phyloP scores from a whole-genome alignment of 2,113 vertebrate genomes.

The Zapornia atra region DNA sequence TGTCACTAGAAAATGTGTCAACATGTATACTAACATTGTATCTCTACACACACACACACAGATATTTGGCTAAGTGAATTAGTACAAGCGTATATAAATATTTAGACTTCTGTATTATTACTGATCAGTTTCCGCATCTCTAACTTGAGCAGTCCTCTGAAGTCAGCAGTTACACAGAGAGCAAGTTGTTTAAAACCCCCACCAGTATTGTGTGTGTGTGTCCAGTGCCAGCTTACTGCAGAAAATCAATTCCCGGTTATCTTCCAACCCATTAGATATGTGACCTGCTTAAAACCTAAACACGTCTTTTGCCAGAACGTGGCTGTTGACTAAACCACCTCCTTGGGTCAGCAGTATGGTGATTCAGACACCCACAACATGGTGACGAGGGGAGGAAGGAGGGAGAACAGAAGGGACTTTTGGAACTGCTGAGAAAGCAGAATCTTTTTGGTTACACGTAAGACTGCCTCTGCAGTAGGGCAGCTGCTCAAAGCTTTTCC shows the following conservation, averaged over 20 bases:
- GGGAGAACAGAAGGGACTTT: not conserved
- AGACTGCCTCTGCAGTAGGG: not conserved
- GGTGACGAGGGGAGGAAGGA: fast-evolving
- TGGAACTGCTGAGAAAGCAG: not conserved
- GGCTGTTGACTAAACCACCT: not conserved
- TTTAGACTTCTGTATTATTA: not conserved
- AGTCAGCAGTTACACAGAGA: not conserved
- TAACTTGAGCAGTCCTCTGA: not conserved
- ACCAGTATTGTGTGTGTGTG: not conserved
- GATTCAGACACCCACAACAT: not conserved
- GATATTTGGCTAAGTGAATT: not conserved
- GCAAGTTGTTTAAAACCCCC: not conserved
- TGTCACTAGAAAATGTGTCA: not conserved
- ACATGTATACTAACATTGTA: not conserved
- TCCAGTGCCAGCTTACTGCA: not conserved
- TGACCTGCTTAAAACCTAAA: not conserved
- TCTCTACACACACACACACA: not conserved
- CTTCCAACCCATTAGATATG: not conserved
- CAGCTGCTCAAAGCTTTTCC: not conserved
- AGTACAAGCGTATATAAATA: not conserved
- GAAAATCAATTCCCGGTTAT: not conserved
- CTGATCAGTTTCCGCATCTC: not conserved
- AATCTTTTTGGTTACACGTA: fast-evolving
- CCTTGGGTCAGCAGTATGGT: not conserved
- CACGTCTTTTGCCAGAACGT: not conserved